Evolutionary conservation across 2,888 invertebrate species (phyloP).

Genomic region (Agapostemon virescens): DNA sequence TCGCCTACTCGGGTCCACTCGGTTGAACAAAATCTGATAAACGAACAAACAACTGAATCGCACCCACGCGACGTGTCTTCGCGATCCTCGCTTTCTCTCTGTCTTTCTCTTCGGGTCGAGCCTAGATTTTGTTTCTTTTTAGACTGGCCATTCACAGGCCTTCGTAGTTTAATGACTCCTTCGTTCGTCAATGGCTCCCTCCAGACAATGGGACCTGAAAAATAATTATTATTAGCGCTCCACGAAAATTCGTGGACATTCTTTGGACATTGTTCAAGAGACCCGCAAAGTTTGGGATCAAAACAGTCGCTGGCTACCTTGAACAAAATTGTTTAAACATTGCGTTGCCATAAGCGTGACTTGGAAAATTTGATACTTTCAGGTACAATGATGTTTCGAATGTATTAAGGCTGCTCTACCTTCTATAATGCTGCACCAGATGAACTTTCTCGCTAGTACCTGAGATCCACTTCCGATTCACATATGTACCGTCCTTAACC

Average conservation of each 20-base stretch:
- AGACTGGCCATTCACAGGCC: too few relatives aligned
- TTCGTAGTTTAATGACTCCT: neutral
- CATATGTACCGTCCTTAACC: too few relatives aligned
- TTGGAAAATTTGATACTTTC: too few relatives aligned
- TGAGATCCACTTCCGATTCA: too few relatives aligned
- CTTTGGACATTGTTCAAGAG: neutral
- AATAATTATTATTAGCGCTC: neutral
- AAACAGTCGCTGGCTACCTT: rapidly evolving
- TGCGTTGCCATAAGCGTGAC: too few relatives aligned
- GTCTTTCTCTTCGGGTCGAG: neutral
- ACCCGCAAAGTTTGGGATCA: neutral
- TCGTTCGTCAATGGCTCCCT: neutral
- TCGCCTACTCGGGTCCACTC: slow-evolving; percentile 73
- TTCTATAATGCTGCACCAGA: too few relatives aligned
- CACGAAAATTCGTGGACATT: neutral
- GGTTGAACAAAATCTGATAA: slow-evolving; percentile 71
- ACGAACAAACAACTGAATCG: slow-evolving; percentile 68
- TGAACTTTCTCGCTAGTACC: too few relatives aligned
- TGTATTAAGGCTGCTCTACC: too few relatives aligned
- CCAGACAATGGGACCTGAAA: neutral
- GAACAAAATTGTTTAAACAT: neutral
- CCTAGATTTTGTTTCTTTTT: neutral
- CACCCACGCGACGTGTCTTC: slow-evolving; percentile 22
- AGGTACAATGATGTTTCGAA: too few relatives aligned
- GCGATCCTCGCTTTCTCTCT: neutral